These are phyloP conservation scores for Lacanobia wlatinum DNA, from an alignment of 2,888 invertebrate genomes.

Conservation along the genomic window DNA sequence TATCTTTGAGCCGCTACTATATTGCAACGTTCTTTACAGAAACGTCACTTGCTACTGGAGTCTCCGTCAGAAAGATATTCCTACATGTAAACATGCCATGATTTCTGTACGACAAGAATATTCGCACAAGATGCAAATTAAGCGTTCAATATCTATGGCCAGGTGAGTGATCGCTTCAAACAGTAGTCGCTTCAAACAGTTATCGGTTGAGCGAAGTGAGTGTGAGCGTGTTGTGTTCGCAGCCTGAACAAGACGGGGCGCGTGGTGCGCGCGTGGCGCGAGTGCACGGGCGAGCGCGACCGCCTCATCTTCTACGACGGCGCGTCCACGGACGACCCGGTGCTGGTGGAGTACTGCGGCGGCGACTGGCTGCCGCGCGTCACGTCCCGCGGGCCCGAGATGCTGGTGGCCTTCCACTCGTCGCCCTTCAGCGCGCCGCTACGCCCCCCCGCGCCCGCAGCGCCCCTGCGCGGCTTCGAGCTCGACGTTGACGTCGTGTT, in stretches of 20 bases:
- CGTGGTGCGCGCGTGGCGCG: constrained; percentile 95
- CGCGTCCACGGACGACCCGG: constrained; percentile 94
- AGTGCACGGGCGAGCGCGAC: constrained; percentile 95
- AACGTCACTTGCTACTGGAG: constrained; percentile 98
- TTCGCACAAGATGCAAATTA: constrained; percentile 93
- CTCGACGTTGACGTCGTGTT: constrained; percentile 96
- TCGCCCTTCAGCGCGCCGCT: constrained; percentile 95
- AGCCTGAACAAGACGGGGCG: constrained; percentile 93
- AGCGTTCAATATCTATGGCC: constrained; percentile 92
- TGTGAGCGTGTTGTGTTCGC: constrained; percentile 38
- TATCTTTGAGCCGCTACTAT: neutral
- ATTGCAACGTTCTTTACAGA: constrained; percentile 76
- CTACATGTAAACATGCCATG: constrained; percentile 97
- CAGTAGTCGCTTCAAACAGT: neutral
- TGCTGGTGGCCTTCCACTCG: constrained; percentile 97
- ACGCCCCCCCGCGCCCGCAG: constrained; percentile 90
- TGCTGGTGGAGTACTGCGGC: constrained; percentile 96
- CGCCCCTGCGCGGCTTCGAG: constrained; percentile 95
- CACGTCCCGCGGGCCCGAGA: constrained; percentile 93
- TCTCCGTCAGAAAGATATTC: constrained; percentile 95
- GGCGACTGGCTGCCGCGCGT: constrained; percentile 96
- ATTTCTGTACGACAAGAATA: constrained; percentile 95
- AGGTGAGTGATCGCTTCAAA: constrained; percentile 78
- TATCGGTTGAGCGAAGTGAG: neutral
- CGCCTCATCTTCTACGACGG: constrained; percentile 97